phyloP scores from a whole-genome alignment of 2,797 vertebrate genomes.

The Halcyon chelicuti region DNA sequence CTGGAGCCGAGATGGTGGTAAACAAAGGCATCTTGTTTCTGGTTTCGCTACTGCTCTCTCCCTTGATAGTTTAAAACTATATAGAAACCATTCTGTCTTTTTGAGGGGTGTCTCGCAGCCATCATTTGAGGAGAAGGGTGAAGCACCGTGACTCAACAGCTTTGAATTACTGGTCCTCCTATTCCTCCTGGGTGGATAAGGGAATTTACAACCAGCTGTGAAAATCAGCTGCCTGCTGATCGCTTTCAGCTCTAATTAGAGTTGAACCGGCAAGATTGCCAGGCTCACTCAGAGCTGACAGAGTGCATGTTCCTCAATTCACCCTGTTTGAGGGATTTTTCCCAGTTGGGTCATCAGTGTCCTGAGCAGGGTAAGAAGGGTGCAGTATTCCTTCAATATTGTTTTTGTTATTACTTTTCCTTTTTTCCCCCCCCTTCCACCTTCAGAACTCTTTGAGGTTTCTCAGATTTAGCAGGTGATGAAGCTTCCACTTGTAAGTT shows the following conservation, averaged over 20 bases:
- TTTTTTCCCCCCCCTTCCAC: accelerated
- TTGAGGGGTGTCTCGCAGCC: not conserved
- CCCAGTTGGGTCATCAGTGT: not conserved
- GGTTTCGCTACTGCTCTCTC: not conserved
- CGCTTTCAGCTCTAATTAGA: not conserved
- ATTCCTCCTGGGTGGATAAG: not conserved
- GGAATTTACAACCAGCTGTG: not conserved
- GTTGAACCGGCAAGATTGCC: not conserved
- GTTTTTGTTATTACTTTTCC: no score
- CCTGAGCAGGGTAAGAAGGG: not conserved
- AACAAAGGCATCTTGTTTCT: not conserved
- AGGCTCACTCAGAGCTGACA: not conserved
- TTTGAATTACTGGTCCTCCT: not conserved
- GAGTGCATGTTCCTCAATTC: not conserved
- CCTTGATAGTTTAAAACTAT: not conserved
- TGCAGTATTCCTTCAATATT: not conserved
- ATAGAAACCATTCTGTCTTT: not conserved
- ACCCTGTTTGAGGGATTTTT: not conserved
- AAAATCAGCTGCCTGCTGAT: not conserved
- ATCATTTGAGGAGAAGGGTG: not conserved
- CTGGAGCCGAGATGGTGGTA: not conserved
- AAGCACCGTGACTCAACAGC: not conserved
- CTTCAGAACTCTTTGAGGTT: not conserved
- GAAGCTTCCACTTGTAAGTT: not conserved
- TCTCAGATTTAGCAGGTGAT: not conserved